Evolutionary conservation across 2,113 vertebrate species (phyloP).

Genomic region (Hippocampus comes): DNA sequence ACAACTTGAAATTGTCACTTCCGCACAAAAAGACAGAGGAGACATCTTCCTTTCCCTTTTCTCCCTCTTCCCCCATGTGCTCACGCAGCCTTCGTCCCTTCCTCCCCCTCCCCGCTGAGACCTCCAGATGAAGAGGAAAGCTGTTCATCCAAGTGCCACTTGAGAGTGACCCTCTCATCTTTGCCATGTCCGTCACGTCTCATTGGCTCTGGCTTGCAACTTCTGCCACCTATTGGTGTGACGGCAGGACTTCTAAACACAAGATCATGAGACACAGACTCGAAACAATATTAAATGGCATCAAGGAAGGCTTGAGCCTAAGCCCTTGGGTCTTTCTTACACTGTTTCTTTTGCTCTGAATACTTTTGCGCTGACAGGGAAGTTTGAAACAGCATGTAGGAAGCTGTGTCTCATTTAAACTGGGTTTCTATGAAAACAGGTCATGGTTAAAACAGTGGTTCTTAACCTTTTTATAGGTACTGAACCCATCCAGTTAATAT

Average conservation of each 20-base stretch:
- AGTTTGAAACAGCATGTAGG: no score
- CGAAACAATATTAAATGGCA: neutral
- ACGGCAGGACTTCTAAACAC: slow-evolving; percentile 38
- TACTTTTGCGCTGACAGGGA: neutral
- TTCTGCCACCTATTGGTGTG: slow-evolving; percentile 75
- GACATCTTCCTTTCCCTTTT: neutral
- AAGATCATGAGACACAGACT: slow-evolving; percentile 34
- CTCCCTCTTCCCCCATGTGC: slow-evolving; percentile 22
- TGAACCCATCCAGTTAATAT: no score
- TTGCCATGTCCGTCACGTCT: slow-evolving; percentile 52
- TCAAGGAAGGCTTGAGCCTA: neutral
- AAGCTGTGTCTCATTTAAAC: no score
- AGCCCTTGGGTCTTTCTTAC: neutral
- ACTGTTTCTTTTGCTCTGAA: neutral
- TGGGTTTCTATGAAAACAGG: no score
- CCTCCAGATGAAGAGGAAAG: slow-evolving; percentile 63
- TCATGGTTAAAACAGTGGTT: no score
- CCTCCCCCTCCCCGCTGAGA: slow-evolving; percentile 52
- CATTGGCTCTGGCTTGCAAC: slow-evolving; percentile 48
- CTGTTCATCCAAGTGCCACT: slow-evolving; percentile 70
- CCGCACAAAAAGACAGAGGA: neutral
- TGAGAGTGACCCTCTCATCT: slow-evolving; percentile 63
- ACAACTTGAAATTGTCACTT: neutral
- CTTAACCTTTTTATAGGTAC: no score
- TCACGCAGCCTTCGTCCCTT: slow-evolving; percentile 24